Evolutionary conservation across 1,140 invertebrate genomes (phyloP).

Genomic region (Eubasilissa regina): DNA sequence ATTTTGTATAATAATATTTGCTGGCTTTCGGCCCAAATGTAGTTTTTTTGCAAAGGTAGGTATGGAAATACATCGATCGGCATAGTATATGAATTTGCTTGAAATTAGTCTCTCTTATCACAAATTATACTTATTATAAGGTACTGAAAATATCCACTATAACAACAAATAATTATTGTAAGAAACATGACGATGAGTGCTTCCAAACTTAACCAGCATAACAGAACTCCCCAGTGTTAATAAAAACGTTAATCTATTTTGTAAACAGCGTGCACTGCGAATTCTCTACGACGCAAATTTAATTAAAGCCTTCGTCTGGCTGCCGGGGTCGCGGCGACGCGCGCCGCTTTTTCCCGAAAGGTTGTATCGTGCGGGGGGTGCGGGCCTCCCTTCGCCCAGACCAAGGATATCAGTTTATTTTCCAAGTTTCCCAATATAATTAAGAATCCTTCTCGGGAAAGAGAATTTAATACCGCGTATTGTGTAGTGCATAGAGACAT

Average conservation of each 20-base stretch:
- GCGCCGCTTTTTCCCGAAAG: not conserved
- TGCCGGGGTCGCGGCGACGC: not conserved
- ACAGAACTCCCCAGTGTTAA: not conserved
- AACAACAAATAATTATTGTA: too few species aligned
- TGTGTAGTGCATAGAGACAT: too few species aligned
- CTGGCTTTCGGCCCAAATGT: too few species aligned
- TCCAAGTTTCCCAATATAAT: conserved; percentile 9
- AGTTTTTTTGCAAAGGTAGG: too few species aligned
- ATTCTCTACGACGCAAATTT: conserved; percentile 37
- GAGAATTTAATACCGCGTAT: conserved; percentile 3
- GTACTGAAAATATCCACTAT: too few species aligned
- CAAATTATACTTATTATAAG: too few species aligned
- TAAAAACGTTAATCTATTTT: conserved; percentile 13
- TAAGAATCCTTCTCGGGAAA: not conserved
- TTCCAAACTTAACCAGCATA: too few species aligned
- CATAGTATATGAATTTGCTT: too few species aligned
- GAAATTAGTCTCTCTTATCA: too few species aligned
- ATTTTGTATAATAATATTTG: too few species aligned
- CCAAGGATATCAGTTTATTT: not conserved
- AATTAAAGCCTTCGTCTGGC: conserved; percentile 26
- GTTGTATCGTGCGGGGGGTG: not conserved
- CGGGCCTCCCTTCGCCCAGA: not conserved
- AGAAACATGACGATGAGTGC: too few species aligned
- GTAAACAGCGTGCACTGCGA: not conserved
- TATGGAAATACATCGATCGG: too few species aligned